Percentiles rank a stretch among this genome's conserved stretches.
These are phyloP conservation scores for Deroplatys truncata DNA, from an alignment of 2,888 invertebrate species.

Conservation along the genomic window DNA sequence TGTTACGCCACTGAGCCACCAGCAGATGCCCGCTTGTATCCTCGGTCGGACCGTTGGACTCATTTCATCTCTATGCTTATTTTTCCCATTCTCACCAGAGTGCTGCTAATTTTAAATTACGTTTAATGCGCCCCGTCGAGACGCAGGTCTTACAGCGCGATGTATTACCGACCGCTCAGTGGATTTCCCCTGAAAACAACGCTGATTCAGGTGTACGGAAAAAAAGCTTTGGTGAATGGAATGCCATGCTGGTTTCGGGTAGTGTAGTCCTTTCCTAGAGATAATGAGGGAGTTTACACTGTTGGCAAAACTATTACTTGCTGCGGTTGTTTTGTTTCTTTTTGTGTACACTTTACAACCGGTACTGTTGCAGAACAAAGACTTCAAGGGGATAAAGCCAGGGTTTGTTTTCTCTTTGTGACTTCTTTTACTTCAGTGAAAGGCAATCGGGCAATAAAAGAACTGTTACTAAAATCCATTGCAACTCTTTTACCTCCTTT, in stretches of 20 bases:
- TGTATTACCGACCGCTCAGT: not conserved
- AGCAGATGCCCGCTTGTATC: not conserved
- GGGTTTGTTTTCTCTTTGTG: not conserved
- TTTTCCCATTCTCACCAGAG: not conserved
- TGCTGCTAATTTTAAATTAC: conserved; percentile 15
- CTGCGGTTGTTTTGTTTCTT: not conserved
- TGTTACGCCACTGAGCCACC: not conserved
- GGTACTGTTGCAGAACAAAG: not conserved
- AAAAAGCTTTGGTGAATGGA: not conserved
- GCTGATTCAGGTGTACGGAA: not conserved
- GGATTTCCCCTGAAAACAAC: too few relatives aligned
- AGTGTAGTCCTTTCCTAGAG: not conserved
- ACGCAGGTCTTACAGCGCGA: not conserved
- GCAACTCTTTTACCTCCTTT: not conserved
- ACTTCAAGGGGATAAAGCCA: not conserved
- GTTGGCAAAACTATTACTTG: not conserved
- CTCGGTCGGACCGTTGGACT: not conserved
- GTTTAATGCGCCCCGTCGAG: not conserved
- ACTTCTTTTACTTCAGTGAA: not conserved
- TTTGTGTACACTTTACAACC: not conserved
- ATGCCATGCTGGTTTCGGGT: not conserved
- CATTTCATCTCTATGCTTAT: not conserved
- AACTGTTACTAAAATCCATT: not conserved
- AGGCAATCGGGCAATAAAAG: not conserved
- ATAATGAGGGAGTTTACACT: not conserved